Conservation (phyloP, 2,888 invertebrate species). For the Esperia sulphurella region DNA sequence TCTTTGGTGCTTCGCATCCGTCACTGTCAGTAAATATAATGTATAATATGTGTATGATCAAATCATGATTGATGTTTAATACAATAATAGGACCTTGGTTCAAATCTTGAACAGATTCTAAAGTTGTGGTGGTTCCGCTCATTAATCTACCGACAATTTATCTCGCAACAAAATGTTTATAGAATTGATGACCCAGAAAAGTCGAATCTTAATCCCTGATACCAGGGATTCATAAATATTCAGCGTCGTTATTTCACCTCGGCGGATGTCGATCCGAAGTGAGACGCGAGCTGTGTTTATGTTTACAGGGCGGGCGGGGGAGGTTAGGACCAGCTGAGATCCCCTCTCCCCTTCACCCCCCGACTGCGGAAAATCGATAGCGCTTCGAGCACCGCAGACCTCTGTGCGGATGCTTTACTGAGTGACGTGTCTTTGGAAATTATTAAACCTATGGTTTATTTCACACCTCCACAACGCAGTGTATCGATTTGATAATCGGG, state of each 20-base stretch:
- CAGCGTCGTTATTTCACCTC: constrained; percentile 75
- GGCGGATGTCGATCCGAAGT: constrained; percentile 64
- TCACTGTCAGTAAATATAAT: too few relatives aligned
- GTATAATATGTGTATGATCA: too few relatives aligned
- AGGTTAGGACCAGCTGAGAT: constrained; percentile 63
- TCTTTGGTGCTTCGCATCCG: too few relatives aligned
- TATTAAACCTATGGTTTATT: too few relatives aligned
- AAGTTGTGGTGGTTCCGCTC: constrained; percentile 13
- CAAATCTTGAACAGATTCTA: neutral
- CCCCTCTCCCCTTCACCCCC: constrained; percentile 27
- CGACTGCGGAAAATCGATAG: constrained; percentile 72
- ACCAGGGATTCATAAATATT: constrained; percentile 73
- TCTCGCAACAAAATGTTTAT: constrained; percentile 35
- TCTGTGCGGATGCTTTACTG: constrained; percentile 37
- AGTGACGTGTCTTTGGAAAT: constrained; percentile 35
- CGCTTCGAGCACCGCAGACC: constrained; percentile 55
- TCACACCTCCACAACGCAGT: too few relatives aligned
- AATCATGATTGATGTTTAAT: too few relatives aligned
- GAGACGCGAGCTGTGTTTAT: constrained; percentile 55
- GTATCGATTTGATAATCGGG: too few relatives aligned
- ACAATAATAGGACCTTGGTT: too few relatives aligned
- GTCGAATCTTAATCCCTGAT: constrained; percentile 70
- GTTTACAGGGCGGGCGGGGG: constrained; percentile 57
- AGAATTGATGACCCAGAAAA: constrained; percentile 67
- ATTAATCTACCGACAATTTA: constrained; percentile 21